Conservation (phyloP, 2,113 vertebrate species). For the Steatornis caripensis region DNA sequence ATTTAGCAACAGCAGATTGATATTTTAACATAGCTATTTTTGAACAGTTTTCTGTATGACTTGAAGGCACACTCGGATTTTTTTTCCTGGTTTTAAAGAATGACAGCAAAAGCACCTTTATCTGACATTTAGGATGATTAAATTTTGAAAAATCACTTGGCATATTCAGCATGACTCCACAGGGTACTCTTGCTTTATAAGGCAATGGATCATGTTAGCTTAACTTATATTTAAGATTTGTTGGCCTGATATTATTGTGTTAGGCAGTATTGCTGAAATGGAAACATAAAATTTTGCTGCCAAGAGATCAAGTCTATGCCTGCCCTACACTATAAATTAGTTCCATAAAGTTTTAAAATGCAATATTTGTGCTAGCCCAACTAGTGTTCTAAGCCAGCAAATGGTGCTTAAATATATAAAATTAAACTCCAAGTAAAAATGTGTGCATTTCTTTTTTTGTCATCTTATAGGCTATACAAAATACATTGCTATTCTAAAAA, state of each 20-base stretch:
- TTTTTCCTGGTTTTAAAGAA: constrained; percentile 75
- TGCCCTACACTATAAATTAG: constrained; percentile 71
- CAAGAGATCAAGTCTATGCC: constrained; percentile 70
- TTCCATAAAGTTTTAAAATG: constrained; percentile 71
- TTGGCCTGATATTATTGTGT: constrained; percentile 75
- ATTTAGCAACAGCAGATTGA: constrained; percentile 22
- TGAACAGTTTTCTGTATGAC: constrained; percentile 74
- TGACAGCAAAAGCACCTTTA: constrained; percentile 87
- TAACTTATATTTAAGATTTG: constrained; percentile 79
- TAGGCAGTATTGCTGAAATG: constrained; percentile 73
- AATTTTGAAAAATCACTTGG: constrained; percentile 81
- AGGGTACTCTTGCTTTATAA: constrained; percentile 77
- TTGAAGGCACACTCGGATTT: constrained; percentile 58
- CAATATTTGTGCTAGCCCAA: constrained; percentile 48
- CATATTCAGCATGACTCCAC: constrained; percentile 78
- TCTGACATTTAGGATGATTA: constrained; percentile 87
- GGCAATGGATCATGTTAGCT: constrained; percentile 79
- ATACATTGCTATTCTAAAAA: not conserved
- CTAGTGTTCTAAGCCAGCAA: constrained; percentile 9
- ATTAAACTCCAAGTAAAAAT: constrained; percentile 44
- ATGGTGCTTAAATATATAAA: constrained; percentile 50
- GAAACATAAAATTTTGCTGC: constrained; percentile 77
- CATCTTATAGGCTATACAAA: not conserved
- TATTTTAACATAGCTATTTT: constrained; percentile 72
- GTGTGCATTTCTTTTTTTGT: not conserved